Evolutionary conservation across 2,888 invertebrate genomes (phyloP).

Genomic region (Brenthis ino): DNA sequence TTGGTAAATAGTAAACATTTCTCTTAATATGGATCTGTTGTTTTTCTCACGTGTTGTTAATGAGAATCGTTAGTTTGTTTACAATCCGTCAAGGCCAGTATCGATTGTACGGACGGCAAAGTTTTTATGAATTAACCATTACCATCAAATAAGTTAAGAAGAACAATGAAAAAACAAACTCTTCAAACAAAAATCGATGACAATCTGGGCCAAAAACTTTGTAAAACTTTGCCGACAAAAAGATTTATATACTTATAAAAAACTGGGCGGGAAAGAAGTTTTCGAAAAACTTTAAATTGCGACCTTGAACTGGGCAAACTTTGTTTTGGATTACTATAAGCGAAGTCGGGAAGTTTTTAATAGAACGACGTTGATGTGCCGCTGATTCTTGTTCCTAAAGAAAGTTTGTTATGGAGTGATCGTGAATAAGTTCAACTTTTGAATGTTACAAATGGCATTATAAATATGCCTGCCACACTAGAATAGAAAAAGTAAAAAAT

Average conservation of each 20-base stretch:
- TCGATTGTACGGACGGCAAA: conserved; percentile 78
- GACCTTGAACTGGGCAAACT: conserved; percentile 81
- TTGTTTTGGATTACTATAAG: conserved; percentile 82
- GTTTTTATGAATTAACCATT: conserved; percentile 83
- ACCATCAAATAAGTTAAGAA: conserved; percentile 83
- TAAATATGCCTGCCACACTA: background rate
- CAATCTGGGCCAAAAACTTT: conserved; percentile 83
- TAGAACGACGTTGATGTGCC: conserved; percentile 65
- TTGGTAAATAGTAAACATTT: background rate
- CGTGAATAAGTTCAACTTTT: conserved; percentile 18
- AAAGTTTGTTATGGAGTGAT: conserved; percentile 12
- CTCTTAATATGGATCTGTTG: background rate
- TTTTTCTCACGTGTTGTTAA: conserved; percentile 6
- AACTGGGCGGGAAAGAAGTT: conserved; percentile 80
- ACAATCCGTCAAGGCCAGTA: conserved; percentile 67
- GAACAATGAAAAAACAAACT: conserved; percentile 83
- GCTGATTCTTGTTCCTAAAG: conserved; percentile 28
- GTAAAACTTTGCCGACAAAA: conserved; percentile 79
- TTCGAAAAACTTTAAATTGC: conserved; percentile 83
- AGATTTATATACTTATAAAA: conserved; percentile 83
- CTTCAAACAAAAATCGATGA: conserved; percentile 83
- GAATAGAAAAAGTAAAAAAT: background rate
- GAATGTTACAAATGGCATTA: background rate
- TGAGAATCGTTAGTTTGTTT: conserved; percentile 55
- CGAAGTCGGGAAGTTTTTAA: conserved; percentile 73